phyloP scores from a whole-genome alignment of 2,797 vertebrate genomes.

The Neomorphus geoffroyi region DNA sequence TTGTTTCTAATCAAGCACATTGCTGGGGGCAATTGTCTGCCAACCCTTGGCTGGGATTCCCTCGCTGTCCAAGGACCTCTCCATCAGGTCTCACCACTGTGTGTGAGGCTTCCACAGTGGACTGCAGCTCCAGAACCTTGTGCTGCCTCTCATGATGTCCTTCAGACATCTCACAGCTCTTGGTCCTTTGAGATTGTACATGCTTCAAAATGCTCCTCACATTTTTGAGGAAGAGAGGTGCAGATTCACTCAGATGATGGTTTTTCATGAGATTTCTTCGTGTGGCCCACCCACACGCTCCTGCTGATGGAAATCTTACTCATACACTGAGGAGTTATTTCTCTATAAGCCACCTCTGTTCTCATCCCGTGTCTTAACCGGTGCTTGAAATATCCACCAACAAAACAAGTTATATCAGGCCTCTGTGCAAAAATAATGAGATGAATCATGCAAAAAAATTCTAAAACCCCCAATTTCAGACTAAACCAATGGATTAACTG shows the following conservation, averaged over 20 bases:
- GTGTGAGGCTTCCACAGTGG: background rate
- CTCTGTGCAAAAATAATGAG: background rate
- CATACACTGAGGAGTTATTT: background rate
- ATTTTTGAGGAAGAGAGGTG: background rate
- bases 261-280: background rate
- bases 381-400: background rate
- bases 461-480: background rate
- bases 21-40: background rate
- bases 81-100: background rate
- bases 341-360: background rate
- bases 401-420: background rate
- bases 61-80: background rate
- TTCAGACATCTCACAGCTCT: background rate
- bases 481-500: background rate
- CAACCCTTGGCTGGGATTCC: accelerated
- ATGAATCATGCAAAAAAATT: background rate
- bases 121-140: background rate
- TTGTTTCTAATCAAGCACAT: background rate
- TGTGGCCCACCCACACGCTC: background rate
- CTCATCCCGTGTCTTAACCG: background rate
- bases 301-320: background rate
- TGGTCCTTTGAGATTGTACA: background rate
- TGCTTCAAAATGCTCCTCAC: background rate
- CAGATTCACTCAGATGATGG: background rate
- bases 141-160: background rate